phyloP scores from a whole-genome alignment of 2,888 invertebrate genomes.

The Willowsia nigromaculata region DNA sequence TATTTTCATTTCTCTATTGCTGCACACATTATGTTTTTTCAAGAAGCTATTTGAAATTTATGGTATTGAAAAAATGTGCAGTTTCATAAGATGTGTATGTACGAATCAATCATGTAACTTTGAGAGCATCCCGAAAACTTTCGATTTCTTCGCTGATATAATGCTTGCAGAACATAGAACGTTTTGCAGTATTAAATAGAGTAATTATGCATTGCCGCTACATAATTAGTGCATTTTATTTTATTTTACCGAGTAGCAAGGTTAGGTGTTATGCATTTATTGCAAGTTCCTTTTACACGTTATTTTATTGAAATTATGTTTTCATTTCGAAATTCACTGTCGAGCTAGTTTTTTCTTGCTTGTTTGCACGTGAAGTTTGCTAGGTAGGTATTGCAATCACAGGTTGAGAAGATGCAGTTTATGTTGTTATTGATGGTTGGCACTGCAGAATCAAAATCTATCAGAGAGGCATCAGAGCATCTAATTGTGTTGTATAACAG shows the following conservation, averaged over 20 bases:
- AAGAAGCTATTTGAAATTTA: neutral
- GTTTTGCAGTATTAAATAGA: neutral
- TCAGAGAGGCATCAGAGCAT: too few relatives aligned
- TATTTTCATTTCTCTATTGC: neutral
- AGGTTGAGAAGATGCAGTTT: too few relatives aligned
- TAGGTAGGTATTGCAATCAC: neutral
- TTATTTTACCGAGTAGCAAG: neutral
- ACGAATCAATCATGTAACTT: neutral
- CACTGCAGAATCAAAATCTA: too few relatives aligned
- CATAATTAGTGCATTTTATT: neutral
- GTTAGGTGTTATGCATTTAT: too few relatives aligned
- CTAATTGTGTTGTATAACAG: neutral
- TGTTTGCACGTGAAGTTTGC: neutral
- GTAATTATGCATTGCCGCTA: too few relatives aligned
- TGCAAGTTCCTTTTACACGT: too few relatives aligned
- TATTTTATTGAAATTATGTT: too few relatives aligned
- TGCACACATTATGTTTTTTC: slow-evolving; percentile 2
- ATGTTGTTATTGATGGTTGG: too few relatives aligned
- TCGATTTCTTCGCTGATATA: slow-evolving; percentile 32
- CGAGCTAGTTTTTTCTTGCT: too few relatives aligned
- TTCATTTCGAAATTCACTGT: too few relatives aligned
- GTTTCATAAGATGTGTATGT: slow-evolving; percentile 1
- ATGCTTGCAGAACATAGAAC: neutral
- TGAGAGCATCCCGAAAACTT: slow-evolving; percentile 22
- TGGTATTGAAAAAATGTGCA: neutral